Evolutionary conservation across 1,140 invertebrate species (phyloP).

Genomic region (Planococcus citri): DNA sequence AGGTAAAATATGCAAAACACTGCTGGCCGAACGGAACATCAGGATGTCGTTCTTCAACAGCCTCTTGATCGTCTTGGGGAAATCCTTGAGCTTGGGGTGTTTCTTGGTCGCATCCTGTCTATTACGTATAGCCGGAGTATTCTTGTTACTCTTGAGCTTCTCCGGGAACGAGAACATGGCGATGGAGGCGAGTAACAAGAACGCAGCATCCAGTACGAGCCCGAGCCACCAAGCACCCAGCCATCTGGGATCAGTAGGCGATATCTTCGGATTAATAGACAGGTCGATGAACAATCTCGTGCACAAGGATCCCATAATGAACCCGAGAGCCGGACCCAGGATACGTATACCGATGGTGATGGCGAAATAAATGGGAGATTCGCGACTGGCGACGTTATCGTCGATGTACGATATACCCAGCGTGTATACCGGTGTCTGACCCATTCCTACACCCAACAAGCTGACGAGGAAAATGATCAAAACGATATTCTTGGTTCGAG

Average conservation of each 20-base stretch:
- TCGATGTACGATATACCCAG: conserved; percentile 90
- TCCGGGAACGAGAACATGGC: conserved; percentile 83
- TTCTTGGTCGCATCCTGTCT: neutral
- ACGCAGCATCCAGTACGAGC: conserved; percentile 61
- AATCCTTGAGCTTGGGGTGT: conserved; percentile 51
- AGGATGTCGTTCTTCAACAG: conserved; percentile 79
- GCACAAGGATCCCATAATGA: conserved; percentile 79
- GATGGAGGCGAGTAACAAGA: conserved; percentile 62
- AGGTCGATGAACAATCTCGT: conserved; percentile 77
- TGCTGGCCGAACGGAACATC: conserved; percentile 76
- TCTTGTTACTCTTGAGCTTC: conserved; percentile 41
- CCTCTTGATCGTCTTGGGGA: conserved; percentile 71
- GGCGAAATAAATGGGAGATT: conserved; percentile 86
- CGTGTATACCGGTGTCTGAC: conserved; percentile 82
- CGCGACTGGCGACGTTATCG: conserved; percentile 80
- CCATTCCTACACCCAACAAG: conserved; percentile 77
- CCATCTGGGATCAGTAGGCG: conserved; percentile 75
- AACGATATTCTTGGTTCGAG: conserved; percentile 63
- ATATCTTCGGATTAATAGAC: conserved; percentile 55
- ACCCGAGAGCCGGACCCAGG: conserved; percentile 77
- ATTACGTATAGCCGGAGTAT: conserved; percentile 19
- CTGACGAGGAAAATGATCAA: conserved; percentile 76
- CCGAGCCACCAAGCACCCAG: conserved; percentile 87
- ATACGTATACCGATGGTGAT: conserved; percentile 86
- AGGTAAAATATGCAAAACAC: conserved; percentile 76